Percentiles rank a stretch among this genome's conserved stretches.
These are phyloP conservation scores for Drosophila mauritiana DNA, from an alignment of 1,140 invertebrate species.

Conservation along the genomic window DNA sequence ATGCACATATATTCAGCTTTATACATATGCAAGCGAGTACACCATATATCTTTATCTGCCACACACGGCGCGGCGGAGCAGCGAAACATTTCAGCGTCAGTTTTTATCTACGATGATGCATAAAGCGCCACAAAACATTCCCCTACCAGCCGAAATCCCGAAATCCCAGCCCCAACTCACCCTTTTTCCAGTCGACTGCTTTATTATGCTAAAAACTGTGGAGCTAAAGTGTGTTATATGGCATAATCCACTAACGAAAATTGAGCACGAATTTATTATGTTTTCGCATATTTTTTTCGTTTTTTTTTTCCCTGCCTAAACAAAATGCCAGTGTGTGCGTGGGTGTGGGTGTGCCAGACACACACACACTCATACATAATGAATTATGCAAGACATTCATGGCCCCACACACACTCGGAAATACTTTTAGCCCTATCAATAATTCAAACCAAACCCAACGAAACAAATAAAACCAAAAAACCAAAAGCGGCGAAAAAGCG, in stretches of 20 bases:
- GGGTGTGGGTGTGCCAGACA: constrained; percentile 5
- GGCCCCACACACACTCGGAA: constrained; percentile 20
- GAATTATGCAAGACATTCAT: constrained; percentile 78
- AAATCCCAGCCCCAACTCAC: constrained; percentile 16
- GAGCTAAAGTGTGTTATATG: constrained; percentile 79
- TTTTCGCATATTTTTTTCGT: constrained; percentile 43
- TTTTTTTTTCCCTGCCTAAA: constrained; percentile 53
- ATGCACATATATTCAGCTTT: constrained; percentile 36
- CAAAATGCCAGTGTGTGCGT: constrained; percentile 28
- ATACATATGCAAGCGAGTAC: constrained; percentile 38
- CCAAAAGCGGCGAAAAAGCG: constrained; percentile 4
- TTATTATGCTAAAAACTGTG: constrained; percentile 80
- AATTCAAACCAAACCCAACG: constrained; percentile 70
- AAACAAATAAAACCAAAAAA: constrained; percentile 46
- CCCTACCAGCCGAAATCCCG: not conserved
- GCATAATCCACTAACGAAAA: constrained; percentile 83
- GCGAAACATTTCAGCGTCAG: constrained; percentile 54
- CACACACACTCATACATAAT: constrained; percentile 57
- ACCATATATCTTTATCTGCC: constrained; percentile 35
- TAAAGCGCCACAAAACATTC: constrained; percentile 23
- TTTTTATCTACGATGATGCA: constrained; percentile 72
- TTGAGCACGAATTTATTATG: constrained; percentile 82
- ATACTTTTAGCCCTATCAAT: constrained; percentile 72
- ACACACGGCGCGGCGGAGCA: constrained; percentile 23
- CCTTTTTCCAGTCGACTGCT: constrained; percentile 72